phyloP scores from a whole-genome alignment of 2,888 invertebrate genomes.

The Cosmorhoe ocellata region DNA sequence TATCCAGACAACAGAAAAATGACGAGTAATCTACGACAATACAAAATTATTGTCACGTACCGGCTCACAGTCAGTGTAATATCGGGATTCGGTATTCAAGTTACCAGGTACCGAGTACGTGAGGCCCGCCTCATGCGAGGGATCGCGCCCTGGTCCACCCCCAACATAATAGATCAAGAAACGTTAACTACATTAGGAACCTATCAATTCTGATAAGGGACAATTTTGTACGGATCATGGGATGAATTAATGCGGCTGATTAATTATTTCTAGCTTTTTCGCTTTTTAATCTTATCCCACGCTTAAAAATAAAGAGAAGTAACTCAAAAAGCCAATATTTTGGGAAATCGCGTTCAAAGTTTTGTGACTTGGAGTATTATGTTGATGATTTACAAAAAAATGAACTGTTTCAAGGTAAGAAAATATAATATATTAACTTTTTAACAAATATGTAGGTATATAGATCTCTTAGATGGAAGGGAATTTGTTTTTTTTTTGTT shows the following conservation, averaged over 20 bases:
- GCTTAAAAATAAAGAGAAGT: no score
- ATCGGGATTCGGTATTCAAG: constrained; percentile 34
- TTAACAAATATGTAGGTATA: no score
- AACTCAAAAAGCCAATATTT: no score
- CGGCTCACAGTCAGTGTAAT: constrained; percentile 33
- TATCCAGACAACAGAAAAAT: constrained; percentile 9
- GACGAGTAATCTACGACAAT: constrained; percentile 25
- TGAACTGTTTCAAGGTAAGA: no score
- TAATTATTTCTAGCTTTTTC: not conserved
- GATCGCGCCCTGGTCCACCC: constrained; percentile 45
- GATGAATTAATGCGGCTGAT: constrained; percentile 26
- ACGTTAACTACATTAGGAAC: constrained; percentile 34
- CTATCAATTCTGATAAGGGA: constrained; percentile 28
- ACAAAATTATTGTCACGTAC: constrained; percentile 31
- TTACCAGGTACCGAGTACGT: constrained; percentile 51
- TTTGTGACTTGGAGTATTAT: no score
- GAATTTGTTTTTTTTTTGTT: no score
- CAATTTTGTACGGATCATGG: constrained; percentile 37
- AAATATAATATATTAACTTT: no score
- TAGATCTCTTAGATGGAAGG: no score
- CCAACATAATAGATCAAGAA: constrained; percentile 46
- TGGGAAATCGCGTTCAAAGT: no score
- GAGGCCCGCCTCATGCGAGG: constrained; percentile 41
- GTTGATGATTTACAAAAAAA: no score
- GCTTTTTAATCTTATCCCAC: not conserved